Evolutionary conservation across 2,888 invertebrate species (phyloP).

Genomic region (Latrodectus elegans): DNA sequence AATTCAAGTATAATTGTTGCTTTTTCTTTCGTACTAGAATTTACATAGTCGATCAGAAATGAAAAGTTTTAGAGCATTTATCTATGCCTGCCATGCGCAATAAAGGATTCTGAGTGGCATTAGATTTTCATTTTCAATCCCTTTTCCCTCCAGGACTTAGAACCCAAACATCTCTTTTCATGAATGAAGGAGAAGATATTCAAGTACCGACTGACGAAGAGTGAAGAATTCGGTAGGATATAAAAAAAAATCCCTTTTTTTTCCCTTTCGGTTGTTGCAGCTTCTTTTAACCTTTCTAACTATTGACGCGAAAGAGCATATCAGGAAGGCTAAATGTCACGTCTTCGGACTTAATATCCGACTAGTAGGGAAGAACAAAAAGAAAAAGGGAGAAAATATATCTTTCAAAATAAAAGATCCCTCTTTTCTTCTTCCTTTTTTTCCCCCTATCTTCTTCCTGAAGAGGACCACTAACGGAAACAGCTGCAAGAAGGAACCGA

Average conservation of each 20-base stretch:
- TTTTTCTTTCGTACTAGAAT: too few relatives aligned
- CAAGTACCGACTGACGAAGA: too few relatives aligned
- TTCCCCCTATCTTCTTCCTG: constrained; percentile 1
- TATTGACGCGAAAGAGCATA: constrained; percentile 42
- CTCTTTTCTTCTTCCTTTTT: constrained; percentile 17
- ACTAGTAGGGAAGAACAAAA: constrained; percentile 8
- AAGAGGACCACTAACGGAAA: constrained; percentile 13
- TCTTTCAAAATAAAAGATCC: constrained; percentile 27
- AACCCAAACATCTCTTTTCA: background rate
- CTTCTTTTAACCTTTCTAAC: constrained; percentile 19
- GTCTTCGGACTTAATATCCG: constrained; percentile 53
- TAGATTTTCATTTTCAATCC: background rate
- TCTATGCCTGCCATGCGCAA: background rate
- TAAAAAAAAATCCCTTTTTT: too few relatives aligned
- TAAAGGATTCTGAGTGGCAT: background rate
- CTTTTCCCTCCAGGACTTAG: background rate
- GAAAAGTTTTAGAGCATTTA: background rate
- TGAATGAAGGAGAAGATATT: background rate
- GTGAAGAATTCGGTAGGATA: too few relatives aligned
- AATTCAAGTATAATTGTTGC: too few relatives aligned
- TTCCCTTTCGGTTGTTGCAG: too few relatives aligned
- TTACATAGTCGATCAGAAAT: too few relatives aligned
- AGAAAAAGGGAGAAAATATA: constrained; percentile 24
- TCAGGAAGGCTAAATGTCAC: constrained; percentile 43
- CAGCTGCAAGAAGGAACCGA: constrained; percentile 27